Evolutionary conservation across 1,140 invertebrate species (phyloP), one percentile per base, ranked within the genome.

Genomic region (Grapholita molesta): DNA sequence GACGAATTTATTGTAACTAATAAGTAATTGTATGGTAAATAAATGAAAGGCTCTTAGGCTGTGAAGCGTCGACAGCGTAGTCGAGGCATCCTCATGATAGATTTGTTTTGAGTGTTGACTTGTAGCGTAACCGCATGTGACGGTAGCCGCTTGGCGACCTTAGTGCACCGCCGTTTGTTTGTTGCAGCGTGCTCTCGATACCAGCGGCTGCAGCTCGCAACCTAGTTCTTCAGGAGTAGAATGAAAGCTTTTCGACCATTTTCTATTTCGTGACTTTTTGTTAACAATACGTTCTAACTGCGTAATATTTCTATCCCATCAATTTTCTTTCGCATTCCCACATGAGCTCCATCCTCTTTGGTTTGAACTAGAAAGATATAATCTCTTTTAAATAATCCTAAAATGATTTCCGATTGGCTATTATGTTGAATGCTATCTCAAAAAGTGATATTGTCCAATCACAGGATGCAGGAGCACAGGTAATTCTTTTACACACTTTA

Each of bases 81-180:
- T 72, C 69, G 70, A 71, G 61, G 64, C 35, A 64, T 52, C 28
- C 28, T 52, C 66, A 64, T 35, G 35, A 66, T 69, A 64, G 67
- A 38, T 69, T 42, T 68, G 28, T 65, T 64, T 28, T 25, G 55
- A 66, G 15, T 32, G 69, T 53, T 67, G 64, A 72, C 69, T 24
- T 64, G 64, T 64, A 53, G 69, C 53, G 64, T 74, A 78, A 85
- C 72, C 66, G 84, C 84, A 85, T 84, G 84, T 18, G 42, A 70
- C 69, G 33, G 72, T 74, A 72, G 66, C 73, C 64, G 85, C 85
- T 86, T 88, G 61, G 53, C 77, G 79, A 85, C 82, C 81, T 84
- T 88, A 82, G 86, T 90, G 87, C 89, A 91, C 83, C 86, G 86
- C 79, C 79, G 84, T 89, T 87, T 84, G 72, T 86, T 88, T 91